phyloP scores from a whole-genome alignment of 2,888 invertebrate genomes.

The Scaeva pyrastri region DNA sequence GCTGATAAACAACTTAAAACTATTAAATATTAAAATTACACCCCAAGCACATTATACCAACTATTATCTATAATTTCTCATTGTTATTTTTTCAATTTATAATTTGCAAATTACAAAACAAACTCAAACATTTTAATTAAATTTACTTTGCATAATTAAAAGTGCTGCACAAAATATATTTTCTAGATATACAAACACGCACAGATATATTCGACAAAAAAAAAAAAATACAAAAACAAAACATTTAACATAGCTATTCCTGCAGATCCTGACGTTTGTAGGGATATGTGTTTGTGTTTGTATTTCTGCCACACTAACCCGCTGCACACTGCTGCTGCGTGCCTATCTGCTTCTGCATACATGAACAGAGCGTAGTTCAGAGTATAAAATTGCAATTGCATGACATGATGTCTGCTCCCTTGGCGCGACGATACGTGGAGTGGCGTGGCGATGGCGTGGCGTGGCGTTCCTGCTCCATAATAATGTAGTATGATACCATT shows the following conservation, averaged over 20 bases:
- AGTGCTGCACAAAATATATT: conserved; percentile 10
- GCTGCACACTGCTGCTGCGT: background rate
- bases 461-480: background rate
- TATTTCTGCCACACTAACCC: background rate
- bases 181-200: background rate
- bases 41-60: background rate
- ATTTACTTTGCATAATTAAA: conserved; percentile 30
- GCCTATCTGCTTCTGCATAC: background rate
- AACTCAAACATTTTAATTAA: conserved; percentile 27
- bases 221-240: background rate
- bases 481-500: conserved; percentile 43
- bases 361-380: background rate
- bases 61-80: background rate
- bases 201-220: no score
- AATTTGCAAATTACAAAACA: conserved; percentile 16
- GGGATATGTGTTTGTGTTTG: conserved; percentile 20
- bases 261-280: background rate
- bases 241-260: background rate
- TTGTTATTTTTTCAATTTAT: conserved; percentile 8
- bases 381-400: conserved; percentile 28
- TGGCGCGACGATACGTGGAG: background rate
- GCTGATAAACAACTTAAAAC: background rate
- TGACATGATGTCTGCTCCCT: conserved; percentile 25
- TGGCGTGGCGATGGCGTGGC: no score
- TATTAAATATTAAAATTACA: background rate